Evolutionary conservation across 2,797 vertebrate genomes (phyloP).

Genomic region (Chaetodon trifasciatus): DNA sequence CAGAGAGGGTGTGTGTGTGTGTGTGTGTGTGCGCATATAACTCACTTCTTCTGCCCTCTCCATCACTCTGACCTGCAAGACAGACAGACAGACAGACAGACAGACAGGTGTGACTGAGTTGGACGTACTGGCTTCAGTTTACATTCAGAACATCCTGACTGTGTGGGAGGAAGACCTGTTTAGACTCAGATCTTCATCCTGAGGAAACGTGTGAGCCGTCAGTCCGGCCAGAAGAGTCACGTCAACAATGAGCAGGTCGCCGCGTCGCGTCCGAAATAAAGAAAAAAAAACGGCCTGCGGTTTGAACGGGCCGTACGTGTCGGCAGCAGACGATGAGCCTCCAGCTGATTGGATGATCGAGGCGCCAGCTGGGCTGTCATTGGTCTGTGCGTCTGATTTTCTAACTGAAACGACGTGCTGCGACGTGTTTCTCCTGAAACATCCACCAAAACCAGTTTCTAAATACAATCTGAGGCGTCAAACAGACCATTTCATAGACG

Average conservation of each 20-base stretch:
- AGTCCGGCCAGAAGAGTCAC: constrained; percentile 9
- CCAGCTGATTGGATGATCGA: neutral
- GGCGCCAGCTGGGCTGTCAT: neutral
- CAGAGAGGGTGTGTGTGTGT: constrained; percentile 16
- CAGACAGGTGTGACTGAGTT: neutral
- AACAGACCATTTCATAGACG: no score
- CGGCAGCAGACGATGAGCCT: no score
- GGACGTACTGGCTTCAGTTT: neutral
- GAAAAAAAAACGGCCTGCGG: no score
- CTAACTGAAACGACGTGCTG: no score
- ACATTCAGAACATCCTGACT: constrained; percentile 14
- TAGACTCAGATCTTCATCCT: constrained; percentile 31
- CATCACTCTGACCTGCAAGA: constrained; percentile 74
- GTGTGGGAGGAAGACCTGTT: constrained; percentile 16
- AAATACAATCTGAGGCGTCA: neutral
- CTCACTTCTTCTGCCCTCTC: constrained; percentile 82
- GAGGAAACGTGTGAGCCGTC: constrained; percentile 1
- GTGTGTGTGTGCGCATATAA: constrained; percentile 19
- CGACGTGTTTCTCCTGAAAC: no score
- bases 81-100: neutral
- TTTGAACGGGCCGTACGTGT: no score
- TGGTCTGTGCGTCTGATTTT: neutral
- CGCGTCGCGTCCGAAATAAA: neutral
- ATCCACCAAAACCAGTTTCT: no score
- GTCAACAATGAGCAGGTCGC: constrained; percentile 19